phyloP scores from a whole-genome alignment of 1,140 invertebrate genomes.

The Atta colombica region DNA sequence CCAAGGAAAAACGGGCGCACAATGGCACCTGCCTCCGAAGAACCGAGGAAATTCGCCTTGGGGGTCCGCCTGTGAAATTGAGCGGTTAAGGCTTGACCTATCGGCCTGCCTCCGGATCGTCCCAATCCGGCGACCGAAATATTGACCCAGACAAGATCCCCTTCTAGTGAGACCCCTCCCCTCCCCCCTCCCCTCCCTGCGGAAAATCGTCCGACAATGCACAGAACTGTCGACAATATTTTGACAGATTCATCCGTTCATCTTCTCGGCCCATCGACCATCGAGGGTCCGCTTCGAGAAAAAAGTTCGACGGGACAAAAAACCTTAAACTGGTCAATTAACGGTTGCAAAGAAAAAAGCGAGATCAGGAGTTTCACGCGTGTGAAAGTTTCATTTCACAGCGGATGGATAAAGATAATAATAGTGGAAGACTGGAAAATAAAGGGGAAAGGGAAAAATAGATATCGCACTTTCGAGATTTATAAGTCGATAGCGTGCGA shows the following conservation, averaged over 20 bases:
- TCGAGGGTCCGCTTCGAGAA: slow-evolving; percentile 16
- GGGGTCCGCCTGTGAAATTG: slow-evolving; percentile 78
- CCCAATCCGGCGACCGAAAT: slow-evolving; percentile 63
- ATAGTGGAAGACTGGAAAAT: neutral
- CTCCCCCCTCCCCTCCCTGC: neutral
- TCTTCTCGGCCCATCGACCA: slow-evolving; percentile 52
- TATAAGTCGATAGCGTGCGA: slow-evolving; percentile 67
- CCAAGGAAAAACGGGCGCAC: slow-evolving; percentile 43
- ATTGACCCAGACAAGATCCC: slow-evolving; percentile 72
- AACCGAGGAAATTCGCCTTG: slow-evolving; percentile 61
- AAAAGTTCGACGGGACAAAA: slow-evolving; percentile 29
- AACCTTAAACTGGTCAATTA: slow-evolving; percentile 51
- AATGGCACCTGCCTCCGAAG: slow-evolving; percentile 69
- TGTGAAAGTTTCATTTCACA: slow-evolving; percentile 78
- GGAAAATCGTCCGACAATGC: slow-evolving; percentile 63
- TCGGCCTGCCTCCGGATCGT: slow-evolving; percentile 49
- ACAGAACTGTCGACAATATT: slow-evolving; percentile 75
- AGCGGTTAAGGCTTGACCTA: slow-evolving; percentile 79
- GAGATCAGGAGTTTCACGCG: slow-evolving; percentile 32
- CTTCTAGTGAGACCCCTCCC: neutral
- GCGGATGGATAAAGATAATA: slow-evolving; percentile 76
- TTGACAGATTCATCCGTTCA: slow-evolving; percentile 75
- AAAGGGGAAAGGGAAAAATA: neutral
- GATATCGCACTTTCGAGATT: slow-evolving; percentile 53
- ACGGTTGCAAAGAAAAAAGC: neutral